Conservation (phyloP, 1,140 invertebrate species). For the Conus betulinus region DNA sequence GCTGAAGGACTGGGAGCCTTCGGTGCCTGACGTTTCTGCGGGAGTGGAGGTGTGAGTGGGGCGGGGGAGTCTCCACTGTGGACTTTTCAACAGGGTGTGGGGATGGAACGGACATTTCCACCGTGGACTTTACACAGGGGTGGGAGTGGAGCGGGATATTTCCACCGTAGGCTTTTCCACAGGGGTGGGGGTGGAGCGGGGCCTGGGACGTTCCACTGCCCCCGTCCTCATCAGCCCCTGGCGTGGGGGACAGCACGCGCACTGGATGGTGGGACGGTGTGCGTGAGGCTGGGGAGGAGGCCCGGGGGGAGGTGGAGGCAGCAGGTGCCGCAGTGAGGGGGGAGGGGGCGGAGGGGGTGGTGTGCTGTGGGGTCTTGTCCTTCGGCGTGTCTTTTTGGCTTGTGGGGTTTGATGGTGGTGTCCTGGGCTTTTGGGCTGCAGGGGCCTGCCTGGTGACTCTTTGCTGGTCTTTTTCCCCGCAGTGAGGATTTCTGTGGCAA, state of each 20-base stretch:
- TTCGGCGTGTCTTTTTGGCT: neutral
- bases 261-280: neutral
- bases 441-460: neutral
- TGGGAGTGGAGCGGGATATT: neutral
- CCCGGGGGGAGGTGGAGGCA: constrained; percentile 31
- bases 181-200: neutral
- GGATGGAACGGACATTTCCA: neutral
- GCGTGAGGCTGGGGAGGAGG: constrained; percentile 23
- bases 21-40: neutral
- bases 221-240: constrained; percentile 35
- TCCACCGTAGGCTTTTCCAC: neutral
- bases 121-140: neutral
- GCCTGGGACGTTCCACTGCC: constrained; percentile 2
- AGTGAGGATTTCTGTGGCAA: constrained; percentile 40
- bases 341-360: neutral
- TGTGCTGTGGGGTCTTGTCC: neutral
- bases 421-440: neutral
- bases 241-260: constrained; percentile 31
- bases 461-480: constrained; percentile 39
- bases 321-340: neutral
- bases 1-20: neutral
- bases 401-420: neutral
- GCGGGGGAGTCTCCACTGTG: neutral
- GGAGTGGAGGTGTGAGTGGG: neutral
- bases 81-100: constrained; percentile 5